These are phyloP conservation scores for Girardinichthys multiradiatus DNA, from an alignment of 2,113 vertebrate genomes.

Conservation along the genomic window DNA sequence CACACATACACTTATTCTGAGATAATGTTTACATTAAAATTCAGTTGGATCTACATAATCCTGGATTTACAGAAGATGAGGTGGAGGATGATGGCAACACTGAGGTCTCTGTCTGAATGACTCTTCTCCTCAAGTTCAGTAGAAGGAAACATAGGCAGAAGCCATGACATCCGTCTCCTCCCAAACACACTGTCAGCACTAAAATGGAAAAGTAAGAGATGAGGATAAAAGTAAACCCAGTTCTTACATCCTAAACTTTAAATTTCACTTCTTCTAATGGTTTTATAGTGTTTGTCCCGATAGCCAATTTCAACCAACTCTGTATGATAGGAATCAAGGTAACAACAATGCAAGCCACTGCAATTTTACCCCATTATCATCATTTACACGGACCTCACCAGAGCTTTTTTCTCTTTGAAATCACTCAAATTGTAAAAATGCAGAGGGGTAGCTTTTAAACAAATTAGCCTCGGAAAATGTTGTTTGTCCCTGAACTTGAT, in stretches of 20 bases:
- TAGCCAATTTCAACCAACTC: background rate
- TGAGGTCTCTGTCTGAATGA: conserved; percentile 49
- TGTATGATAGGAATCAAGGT: background rate
- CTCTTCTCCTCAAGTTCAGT: conserved; percentile 37
- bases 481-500: background rate
- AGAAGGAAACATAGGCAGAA: conserved; percentile 52
- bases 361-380: background rate
- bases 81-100: conserved; percentile 62
- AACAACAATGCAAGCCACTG: background rate
- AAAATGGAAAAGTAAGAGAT: background rate
- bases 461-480: background rate
- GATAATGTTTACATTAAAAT: conserved; percentile 17
- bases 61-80: conserved; percentile 65
- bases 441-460: background rate
- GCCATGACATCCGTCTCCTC: conserved; percentile 65
- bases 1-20: conserved; percentile 7
- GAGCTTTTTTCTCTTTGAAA: background rate
- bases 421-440: background rate
- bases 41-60: conserved; percentile 28
- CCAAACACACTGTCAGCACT: conserved; percentile 50
- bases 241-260: background rate
- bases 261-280: background rate
- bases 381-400: background rate
- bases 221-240: background rate
- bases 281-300: too few relatives aligned